These are phyloP conservation scores for Lordiphosa clarofinis DNA, from an alignment of 1,140 invertebrate species.

Conservation along the genomic window DNA sequence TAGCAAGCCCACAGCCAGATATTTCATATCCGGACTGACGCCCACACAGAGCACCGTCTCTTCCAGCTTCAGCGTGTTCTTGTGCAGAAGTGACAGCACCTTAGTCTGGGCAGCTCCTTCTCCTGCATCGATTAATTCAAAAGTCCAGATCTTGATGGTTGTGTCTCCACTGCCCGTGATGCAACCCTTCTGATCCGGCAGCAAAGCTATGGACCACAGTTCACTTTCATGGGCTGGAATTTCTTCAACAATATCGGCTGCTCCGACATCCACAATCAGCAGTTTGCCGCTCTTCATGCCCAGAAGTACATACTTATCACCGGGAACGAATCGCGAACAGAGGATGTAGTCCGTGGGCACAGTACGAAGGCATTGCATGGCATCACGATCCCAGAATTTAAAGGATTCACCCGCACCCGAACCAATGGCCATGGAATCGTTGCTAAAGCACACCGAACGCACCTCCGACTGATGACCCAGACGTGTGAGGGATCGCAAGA, in stretches of 20 bases:
- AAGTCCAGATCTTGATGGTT: conserved; percentile 96
- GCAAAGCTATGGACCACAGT: conserved; percentile 88
- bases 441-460: conserved; percentile 92
- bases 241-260: conserved; percentile 88
- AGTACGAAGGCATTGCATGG: conserved; percentile 91
- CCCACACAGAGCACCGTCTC: conserved; percentile 91
- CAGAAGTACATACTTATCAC: conserved; percentile 93
- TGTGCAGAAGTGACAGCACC: conserved; percentile 90
- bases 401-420: conserved; percentile 92
- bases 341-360: conserved; percentile 85
- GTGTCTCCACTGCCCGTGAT: conserved; percentile 93
- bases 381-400: conserved; percentile 96
- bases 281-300: conserved; percentile 93
- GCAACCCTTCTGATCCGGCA: conserved; percentile 89
- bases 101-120: conserved; percentile 71
- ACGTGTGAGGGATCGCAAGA: conserved; percentile 81
- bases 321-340: conserved; percentile 91
- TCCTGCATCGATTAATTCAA: conserved; percentile 86
- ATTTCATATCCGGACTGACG: conserved; percentile 92
- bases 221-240: conserved; percentile 90
- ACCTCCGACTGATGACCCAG: conserved; percentile 95
- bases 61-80: conserved; percentile 90
- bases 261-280: conserved; percentile 92
- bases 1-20: conserved; percentile 93
- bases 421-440: conserved; percentile 91